Percentiles rank a stretch among this genome's conserved stretches.
These are phyloP conservation scores for Spinibarbus caldwelli DNA, from an alignment of 2,797 vertebrate species.

Conservation along the genomic window DNA sequence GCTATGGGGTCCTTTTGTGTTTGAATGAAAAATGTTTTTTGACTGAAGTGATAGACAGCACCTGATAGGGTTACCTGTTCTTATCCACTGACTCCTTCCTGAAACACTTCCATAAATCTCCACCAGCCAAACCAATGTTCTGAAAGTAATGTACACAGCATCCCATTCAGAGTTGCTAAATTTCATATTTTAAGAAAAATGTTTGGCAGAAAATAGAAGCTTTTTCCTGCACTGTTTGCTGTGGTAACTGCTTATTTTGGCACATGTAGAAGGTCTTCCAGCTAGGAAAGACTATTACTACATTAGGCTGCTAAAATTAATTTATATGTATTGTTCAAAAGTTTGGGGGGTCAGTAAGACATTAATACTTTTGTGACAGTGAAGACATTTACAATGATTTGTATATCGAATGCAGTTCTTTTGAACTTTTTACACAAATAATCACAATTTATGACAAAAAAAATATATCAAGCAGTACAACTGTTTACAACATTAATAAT, in stretches of 20 bases:
- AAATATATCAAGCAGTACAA: background rate
- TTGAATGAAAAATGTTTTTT: slow-evolving; percentile 12
- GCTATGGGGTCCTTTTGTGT: slow-evolving; percentile 7
- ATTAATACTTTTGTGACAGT: too few relatives aligned
- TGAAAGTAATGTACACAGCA: background rate
- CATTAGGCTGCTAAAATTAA: background rate
- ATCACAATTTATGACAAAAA: background rate
- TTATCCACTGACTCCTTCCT: background rate
- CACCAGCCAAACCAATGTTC: background rate
- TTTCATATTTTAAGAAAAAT: background rate
- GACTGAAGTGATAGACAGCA: slow-evolving; percentile 10
- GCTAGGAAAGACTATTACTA: background rate
- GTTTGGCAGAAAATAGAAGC: background rate
- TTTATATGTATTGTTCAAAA: background rate
- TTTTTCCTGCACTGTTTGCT: background rate
- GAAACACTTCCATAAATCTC: background rate
- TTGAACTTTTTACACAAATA: background rate
- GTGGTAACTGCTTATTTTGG: background rate
- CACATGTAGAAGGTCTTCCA: background rate
- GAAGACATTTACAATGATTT: background rate
- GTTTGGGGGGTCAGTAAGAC: background rate
- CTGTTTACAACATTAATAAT: background rate
- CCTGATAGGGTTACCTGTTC: slow-evolving; percentile 4
- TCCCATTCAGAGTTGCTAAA: too few relatives aligned
- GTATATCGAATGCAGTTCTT: background rate